These are phyloP conservation scores for Amphipyra tragopoginis DNA, from an alignment of 2,888 invertebrate species.

Conservation along the genomic window DNA sequence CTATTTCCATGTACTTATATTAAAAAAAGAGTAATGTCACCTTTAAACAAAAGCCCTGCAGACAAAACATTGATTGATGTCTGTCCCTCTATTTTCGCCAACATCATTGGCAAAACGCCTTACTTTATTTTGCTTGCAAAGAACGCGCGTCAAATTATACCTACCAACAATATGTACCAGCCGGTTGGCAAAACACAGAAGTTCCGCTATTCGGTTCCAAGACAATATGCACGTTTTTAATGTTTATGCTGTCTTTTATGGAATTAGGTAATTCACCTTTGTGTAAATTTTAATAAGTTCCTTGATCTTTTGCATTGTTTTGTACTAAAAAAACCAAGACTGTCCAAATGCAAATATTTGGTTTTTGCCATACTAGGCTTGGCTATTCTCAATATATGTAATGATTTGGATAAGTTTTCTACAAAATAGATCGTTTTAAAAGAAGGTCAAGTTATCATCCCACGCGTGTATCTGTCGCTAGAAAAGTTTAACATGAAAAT, in stretches of 20 bases:
- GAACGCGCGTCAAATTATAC: conserved; percentile 18
- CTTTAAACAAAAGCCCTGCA: no score
- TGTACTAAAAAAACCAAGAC: neutral
- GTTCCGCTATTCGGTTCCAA: conserved; percentile 24
- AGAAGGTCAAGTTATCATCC: no score
- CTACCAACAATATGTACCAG: conserved; percentile 1
- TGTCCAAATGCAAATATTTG: no score
- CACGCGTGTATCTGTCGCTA: no score
- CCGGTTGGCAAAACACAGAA: conserved; percentile 26
- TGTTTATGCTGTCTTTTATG: conserved; percentile 3
- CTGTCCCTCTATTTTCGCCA: conserved; percentile 62
- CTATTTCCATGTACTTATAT: no score
- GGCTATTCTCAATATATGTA: no score
- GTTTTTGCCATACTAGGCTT: no score
- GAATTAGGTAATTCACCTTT: conserved; percentile 22
- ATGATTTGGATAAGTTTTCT: no score
- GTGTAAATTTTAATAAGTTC: conserved; percentile 1
- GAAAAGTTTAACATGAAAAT: no score
- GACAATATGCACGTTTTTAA: conserved; percentile 13
- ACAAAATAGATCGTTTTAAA: no score
- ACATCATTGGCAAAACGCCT: conserved; percentile 61
- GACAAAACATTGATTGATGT: neutral
- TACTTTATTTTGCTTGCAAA: conserved; percentile 49
- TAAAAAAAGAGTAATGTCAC: no score
- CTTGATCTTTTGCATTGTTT: conserved; percentile 4